Evolutionary conservation across 35 echinoderm and acorn worm genomes (phyloP), one percentile per base, ranked within the genome.

Genomic region (Apostichopus californicus): DNA sequence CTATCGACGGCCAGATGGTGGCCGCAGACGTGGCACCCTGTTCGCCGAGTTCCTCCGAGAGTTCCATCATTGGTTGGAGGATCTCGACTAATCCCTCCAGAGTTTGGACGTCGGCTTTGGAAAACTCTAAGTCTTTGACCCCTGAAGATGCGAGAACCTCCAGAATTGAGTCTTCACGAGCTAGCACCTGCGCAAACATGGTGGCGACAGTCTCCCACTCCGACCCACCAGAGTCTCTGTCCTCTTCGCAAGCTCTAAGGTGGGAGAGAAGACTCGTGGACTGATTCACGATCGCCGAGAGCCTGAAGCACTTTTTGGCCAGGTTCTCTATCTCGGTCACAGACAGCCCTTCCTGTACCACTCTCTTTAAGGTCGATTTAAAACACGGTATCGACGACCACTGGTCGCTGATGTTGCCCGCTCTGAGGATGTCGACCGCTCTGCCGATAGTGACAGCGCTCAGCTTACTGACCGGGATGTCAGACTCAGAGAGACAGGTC

Each of bases 31-130:
- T 61, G 77, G 77, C 77, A 9, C 46, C 28, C 55, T 81, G 59
- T 23, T 79, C 90, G 17, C 77, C 52, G 13, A 92, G 57, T 8
- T 71, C 61, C 90, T 92, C 90, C 6, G 90, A 54, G 14, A 92
- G 78, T 24, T 77, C 60, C 46, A 64, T 77, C 25, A 92, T 56
- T 13, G 90, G 90, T 20, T 77, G 73, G 20, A 92, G n/a, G 10
- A 92, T 79, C 23, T 92, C 79, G 10, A 80, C 57, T 18, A 92
- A 80, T 18, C 78, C 90, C 20, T 92, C 90, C 26, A 92, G 57
- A 55, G 77, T 82, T 63, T 92, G 73, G 15, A 92, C 34, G 78
- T 92, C 90, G 5, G 34, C 77, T 56, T 92, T 79, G 26, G 77
- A 21, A 23, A 92, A 92, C 78, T 83, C 78, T 12, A 82, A 77